phyloP scores from a whole-genome alignment of 2,888 invertebrate species.

The Drosophila affinis region DNA sequence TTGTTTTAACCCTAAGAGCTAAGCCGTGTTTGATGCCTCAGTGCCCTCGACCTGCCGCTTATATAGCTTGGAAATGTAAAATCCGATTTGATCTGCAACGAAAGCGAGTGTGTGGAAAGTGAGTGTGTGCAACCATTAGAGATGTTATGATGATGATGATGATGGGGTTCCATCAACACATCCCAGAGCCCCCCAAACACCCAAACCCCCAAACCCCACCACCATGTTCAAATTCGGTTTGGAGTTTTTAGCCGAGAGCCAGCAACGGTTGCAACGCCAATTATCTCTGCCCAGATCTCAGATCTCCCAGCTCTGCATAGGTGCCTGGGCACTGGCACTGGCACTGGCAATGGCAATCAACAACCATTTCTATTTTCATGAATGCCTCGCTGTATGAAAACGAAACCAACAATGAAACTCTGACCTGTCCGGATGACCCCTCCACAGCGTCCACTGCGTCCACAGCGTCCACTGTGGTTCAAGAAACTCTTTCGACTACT shows the following conservation, averaged over 20 bases:
- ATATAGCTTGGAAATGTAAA: constrained; percentile 51
- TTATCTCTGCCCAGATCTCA: constrained; percentile 55
- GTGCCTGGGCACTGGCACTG: constrained; percentile 6
- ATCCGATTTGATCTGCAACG: constrained; percentile 39
- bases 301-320: constrained; percentile 12
- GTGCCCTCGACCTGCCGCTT: constrained; percentile 47
- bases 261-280: constrained; percentile 70
- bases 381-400: constrained; percentile 44
- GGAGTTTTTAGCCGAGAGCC: constrained; percentile 51
- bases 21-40: constrained; percentile 68
- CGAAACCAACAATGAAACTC: constrained; percentile 22
- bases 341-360: constrained; percentile 13
- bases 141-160: constrained; percentile 42
- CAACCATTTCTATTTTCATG: constrained; percentile 52
- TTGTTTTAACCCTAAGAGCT: constrained; percentile 72
- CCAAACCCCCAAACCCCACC: no score
- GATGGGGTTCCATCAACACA: constrained; percentile 36
- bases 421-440: constrained; percentile 28
- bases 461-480: constrained; percentile 53
- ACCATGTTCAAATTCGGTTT: constrained; percentile 7
- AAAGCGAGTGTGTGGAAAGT: constrained; percentile 56
- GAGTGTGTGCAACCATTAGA: constrained; percentile 58
- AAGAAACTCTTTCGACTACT: constrained; percentile 52
- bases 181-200: background rate
- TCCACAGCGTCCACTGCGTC: constrained; percentile 7